Evolutionary conservation across 2,113 vertebrate genomes (phyloP).

Genomic region (Aegotheles bennettii): DNA sequence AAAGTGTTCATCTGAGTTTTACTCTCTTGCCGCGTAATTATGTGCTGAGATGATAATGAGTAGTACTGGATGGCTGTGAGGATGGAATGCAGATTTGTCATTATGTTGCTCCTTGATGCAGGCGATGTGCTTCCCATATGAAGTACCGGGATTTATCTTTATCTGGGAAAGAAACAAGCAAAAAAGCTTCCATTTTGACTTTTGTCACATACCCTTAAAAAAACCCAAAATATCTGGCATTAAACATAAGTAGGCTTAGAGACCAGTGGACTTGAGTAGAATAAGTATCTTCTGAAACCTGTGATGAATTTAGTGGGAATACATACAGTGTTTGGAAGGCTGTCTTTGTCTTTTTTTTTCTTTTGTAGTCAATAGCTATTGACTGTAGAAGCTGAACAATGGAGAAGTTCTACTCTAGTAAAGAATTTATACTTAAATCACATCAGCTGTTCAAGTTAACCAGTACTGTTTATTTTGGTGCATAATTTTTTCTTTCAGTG

Average conservation of each 20-base stretch:
- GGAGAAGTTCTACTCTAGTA: background rate
- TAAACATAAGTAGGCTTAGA: background rate
- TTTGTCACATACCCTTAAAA: background rate
- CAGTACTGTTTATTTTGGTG: background rate
- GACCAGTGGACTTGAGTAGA: background rate
- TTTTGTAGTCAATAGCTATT: background rate
- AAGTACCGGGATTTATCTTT: background rate
- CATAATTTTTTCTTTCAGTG: background rate
- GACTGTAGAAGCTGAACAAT: background rate
- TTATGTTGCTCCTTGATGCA: slow-evolving; percentile 54
- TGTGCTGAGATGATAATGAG: slow-evolving; percentile 62
- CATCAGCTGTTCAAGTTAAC: background rate
- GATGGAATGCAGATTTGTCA: slow-evolving; percentile 64
- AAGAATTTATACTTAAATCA: background rate
- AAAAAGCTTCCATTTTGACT: background rate
- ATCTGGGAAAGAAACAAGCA: background rate
- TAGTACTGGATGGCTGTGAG: slow-evolving; percentile 44
- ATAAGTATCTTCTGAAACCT: background rate
- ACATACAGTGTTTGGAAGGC: background rate
- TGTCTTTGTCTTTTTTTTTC: background rate
- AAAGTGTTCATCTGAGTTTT: slow-evolving; percentile 56
- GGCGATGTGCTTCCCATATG: slow-evolving; percentile 49
- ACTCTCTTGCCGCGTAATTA: slow-evolving; percentile 60
- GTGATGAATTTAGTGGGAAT: background rate
- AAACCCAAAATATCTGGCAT: background rate